phyloP scores from a whole-genome alignment of 2,113 vertebrate genomes.

The Daphoenositta chrysoptera region DNA sequence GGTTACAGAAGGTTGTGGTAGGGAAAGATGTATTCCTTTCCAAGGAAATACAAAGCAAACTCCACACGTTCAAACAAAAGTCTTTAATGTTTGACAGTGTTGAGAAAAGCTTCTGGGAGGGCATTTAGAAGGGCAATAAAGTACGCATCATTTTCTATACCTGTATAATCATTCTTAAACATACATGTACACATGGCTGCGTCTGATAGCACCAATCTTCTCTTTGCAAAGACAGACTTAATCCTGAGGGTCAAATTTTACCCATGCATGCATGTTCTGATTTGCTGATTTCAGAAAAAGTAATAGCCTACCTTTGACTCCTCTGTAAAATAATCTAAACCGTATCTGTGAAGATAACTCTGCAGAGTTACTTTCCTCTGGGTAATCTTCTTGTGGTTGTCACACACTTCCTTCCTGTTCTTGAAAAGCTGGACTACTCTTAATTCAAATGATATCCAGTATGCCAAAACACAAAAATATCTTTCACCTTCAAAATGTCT shows the following conservation, averaged over 20 bases:
- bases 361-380: neutral
- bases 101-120: slow-evolving; percentile 65
- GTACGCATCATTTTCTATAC: slow-evolving; percentile 49
- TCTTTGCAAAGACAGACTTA: neutral
- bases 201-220: neutral
- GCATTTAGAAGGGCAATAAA: slow-evolving; percentile 65
- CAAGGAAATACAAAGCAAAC: slow-evolving; percentile 70
- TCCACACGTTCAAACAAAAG: slow-evolving; percentile 66
- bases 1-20: slow-evolving; percentile 70
- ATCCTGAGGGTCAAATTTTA: neutral
- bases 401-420: neutral
- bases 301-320: neutral
- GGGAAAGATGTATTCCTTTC: slow-evolving; percentile 72
- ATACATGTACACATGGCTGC: neutral
- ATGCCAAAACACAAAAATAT: neutral
- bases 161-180: slow-evolving; percentile 36
- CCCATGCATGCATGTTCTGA: neutral
- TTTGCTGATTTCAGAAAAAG: slow-evolving; percentile 17
- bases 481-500: neutral
- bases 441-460: neutral
- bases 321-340: slow-evolving; percentile 8
- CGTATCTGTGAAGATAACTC: neutral
- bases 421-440: neutral
- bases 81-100: slow-evolving; percentile 61
- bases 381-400: neutral